These are phyloP conservation scores for Alouatta palliata DNA, from an alignment of 2,113 vertebrate species.

Conservation along the genomic window DNA sequence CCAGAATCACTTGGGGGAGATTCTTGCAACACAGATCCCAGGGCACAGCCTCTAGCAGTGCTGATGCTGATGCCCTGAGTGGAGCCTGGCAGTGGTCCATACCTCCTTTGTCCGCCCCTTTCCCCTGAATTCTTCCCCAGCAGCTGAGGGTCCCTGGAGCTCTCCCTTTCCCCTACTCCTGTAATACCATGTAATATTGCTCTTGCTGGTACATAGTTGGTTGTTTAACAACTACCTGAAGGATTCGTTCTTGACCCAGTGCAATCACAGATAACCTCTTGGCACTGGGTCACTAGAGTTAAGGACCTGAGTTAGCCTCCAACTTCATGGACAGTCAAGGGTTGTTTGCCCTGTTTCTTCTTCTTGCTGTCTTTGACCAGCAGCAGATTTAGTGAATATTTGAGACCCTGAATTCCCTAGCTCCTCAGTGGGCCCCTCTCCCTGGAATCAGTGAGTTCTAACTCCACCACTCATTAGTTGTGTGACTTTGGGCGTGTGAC, in stretches of 20 bases:
- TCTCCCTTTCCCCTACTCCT: not conserved
- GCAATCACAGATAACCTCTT: not conserved
- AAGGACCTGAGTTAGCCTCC: not conserved
- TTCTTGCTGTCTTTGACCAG: not conserved
- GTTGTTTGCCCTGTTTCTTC: not conserved
- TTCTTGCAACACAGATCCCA: not conserved
- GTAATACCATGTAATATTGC: not conserved
- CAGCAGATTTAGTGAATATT: not conserved
- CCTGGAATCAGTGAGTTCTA: not conserved
- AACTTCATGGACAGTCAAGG: not conserved
- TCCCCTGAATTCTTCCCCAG: not conserved
- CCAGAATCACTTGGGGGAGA: not conserved
- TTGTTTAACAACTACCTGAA: not conserved
- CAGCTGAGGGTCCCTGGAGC: not conserved
- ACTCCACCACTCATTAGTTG: not conserved
- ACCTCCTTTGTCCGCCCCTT: fast-evolving
- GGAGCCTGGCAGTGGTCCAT: not conserved
- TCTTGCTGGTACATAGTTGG: not conserved
- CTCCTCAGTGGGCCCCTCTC: not conserved
- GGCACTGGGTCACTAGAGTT: not conserved
- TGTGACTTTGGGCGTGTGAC: not conserved
- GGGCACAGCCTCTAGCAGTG: not conserved
- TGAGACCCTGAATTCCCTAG: not conserved
- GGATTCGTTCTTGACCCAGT: not conserved
- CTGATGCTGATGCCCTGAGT: not conserved